Conservation (phyloP, 2,888 invertebrate genomes). For the Cerastis leucographa region DNA sequence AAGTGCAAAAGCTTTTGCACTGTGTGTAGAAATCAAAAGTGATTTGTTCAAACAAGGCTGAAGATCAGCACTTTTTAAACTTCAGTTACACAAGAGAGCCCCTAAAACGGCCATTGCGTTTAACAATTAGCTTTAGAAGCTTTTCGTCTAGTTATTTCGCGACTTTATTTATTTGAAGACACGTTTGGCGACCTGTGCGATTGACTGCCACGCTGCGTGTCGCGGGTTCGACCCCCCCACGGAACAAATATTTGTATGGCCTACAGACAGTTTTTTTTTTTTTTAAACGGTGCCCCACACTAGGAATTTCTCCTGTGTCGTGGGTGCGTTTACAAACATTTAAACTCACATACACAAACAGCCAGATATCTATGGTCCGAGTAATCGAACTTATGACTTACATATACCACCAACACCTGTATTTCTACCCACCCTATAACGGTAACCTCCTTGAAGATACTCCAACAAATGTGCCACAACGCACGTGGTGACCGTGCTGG, state of each 20-base stretch:
- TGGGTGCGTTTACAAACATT: too few relatives aligned
- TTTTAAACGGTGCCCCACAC: too few relatives aligned
- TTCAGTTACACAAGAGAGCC: background rate
- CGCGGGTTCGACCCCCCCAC: too few relatives aligned
- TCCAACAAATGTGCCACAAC: constrained; percentile 42
- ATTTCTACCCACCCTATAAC: constrained; percentile 38
- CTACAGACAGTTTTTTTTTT: too few relatives aligned
- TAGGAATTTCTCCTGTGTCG: too few relatives aligned
- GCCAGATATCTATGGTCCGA: too few relatives aligned
- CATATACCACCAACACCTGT: constrained; percentile 9
- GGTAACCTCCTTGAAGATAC: constrained; percentile 33
- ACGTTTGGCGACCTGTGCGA: too few relatives aligned
- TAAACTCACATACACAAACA: too few relatives aligned
- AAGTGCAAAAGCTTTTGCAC: background rate
- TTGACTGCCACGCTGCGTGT: too few relatives aligned
- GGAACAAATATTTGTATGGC: too few relatives aligned
- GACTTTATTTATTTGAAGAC: too few relatives aligned
- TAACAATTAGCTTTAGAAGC: background rate
- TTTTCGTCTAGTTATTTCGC: background rate
- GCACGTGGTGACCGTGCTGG: constrained; percentile 47
- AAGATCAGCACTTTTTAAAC: background rate
- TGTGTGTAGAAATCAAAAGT: background rate
- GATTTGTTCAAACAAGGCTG: background rate
- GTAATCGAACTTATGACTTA: background rate
- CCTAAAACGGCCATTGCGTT: background rate